These are phyloP conservation scores for Idaea dimidiata DNA, from an alignment of 2,888 invertebrate genomes.

Conservation along the genomic window DNA sequence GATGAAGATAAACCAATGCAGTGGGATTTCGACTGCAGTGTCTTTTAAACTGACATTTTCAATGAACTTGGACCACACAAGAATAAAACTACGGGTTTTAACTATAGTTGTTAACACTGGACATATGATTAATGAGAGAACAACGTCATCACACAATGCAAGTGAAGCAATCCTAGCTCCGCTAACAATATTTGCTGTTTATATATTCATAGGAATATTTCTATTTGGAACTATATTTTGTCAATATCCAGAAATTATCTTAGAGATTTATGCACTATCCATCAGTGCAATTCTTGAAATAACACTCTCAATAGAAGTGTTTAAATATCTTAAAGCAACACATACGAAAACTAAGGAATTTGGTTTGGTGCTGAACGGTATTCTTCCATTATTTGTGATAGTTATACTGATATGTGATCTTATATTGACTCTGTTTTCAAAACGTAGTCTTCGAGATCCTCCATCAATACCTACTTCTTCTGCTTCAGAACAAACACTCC, in stretches of 20 bases:
- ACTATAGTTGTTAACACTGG: conserved; percentile 56
- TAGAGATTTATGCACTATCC: conserved; percentile 53
- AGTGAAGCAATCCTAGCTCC: conserved; percentile 56
- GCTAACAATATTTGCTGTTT: conserved; percentile 50
- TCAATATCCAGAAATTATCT: conserved; percentile 43
- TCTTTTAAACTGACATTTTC: conserved; percentile 30
- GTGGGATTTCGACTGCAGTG: conserved; percentile 28
- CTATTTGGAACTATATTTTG: conserved; percentile 35
- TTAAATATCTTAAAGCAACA: conserved; percentile 36
- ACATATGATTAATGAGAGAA: conserved; percentile 57
- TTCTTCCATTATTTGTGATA: conserved; percentile 56
- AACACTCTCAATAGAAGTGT: conserved; percentile 43
- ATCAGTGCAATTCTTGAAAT: conserved; percentile 45
- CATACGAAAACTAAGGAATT: conserved; percentile 27
- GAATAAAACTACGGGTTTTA: conserved; percentile 50
- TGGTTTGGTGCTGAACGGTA: conserved; percentile 49
- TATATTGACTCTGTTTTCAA: conserved; percentile 44
- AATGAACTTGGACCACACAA: conserved; percentile 48
- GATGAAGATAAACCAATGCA: conserved; percentile 33
- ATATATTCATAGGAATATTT: conserved; percentile 48
- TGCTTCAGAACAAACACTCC: too few relatives aligned
- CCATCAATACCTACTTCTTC: not conserved
- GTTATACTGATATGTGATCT: conserved; percentile 54
- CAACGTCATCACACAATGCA: conserved; percentile 44
- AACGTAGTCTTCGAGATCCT: not conserved